These are phyloP conservation scores for Apis florea DNA, from an alignment of 1,140 invertebrate genomes.

Conservation along the genomic window DNA sequence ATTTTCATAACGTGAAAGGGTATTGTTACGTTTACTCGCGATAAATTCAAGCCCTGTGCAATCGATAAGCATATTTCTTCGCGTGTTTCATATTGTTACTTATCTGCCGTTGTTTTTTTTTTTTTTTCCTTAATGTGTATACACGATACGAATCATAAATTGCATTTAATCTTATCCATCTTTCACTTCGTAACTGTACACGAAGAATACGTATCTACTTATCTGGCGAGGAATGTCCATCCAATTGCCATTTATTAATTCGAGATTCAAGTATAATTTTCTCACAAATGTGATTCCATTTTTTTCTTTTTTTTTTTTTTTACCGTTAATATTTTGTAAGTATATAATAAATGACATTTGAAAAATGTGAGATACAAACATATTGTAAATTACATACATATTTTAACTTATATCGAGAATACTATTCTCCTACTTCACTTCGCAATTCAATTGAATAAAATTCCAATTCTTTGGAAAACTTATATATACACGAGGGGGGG, in stretches of 20 bases:
- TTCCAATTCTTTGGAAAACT: too few species aligned
- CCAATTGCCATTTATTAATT: neutral
- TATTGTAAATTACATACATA: too few species aligned
- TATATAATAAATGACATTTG: neutral
- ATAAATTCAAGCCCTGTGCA: neutral
- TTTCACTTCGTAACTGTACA: neutral
- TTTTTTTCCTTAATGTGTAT: conserved; percentile 1
- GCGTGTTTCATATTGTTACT: conserved; percentile 14
- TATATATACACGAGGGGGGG: too few species aligned
- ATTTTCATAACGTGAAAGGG: neutral
- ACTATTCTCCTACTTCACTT: too few species aligned
- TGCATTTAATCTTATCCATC: conserved; percentile 23
- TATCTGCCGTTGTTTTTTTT: conserved; percentile 6
- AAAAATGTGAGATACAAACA: neutral
- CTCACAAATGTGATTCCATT: neutral
- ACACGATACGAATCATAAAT: conserved; percentile 10
- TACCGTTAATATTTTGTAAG: neutral
- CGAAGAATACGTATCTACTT: neutral
- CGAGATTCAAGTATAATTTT: neutral
- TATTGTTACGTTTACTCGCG: neutral
- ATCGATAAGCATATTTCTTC: conserved; percentile 30
- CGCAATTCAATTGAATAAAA: too few species aligned
- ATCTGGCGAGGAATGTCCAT: neutral
- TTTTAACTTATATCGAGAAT: too few species aligned
- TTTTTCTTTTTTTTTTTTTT: neutral